phyloP scores from a whole-genome alignment of 1,140 invertebrate genomes.

The Anastatus disparis region DNA sequence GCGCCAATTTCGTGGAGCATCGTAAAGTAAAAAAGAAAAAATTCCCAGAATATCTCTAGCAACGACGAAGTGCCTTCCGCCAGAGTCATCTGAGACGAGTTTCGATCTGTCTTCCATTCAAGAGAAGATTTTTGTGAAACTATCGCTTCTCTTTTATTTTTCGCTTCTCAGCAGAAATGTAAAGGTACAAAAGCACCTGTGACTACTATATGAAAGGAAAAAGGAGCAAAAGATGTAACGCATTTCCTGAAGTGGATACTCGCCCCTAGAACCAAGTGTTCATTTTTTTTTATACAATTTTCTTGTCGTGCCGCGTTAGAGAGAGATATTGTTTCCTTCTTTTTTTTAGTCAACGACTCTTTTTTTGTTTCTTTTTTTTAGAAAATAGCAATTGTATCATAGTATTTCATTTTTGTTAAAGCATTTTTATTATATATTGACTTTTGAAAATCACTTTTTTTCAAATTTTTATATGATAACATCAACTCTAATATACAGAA shows the following conservation, averaged over 20 bases:
- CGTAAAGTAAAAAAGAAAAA: slow-evolving; percentile 28
- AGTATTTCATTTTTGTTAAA: too few species aligned
- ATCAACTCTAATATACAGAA: too few species aligned
- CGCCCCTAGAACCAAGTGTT: neutral
- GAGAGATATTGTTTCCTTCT: too few species aligned
- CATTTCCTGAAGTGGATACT: neutral
- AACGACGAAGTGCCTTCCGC: neutral
- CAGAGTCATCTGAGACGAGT: neutral
- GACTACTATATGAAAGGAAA: too few species aligned
- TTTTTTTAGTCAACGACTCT: too few species aligned
- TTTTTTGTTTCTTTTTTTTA: too few species aligned
- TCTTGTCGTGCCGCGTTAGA: too few species aligned
- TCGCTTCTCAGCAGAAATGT: neutral
- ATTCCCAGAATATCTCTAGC: neutral
- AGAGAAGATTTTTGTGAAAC: slow-evolving; percentile 12
- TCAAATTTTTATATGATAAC: too few species aligned
- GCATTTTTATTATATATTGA: too few species aligned
- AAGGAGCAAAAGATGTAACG: neutral
- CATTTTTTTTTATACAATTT: neutral
- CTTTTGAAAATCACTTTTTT: too few species aligned
- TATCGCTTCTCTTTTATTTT: slow-evolving; percentile 21
- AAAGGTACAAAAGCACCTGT: slow-evolving; percentile 7
- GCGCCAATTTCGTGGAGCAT: slow-evolving; percentile 1
- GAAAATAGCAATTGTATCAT: too few species aligned
- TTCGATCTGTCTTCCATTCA: slow-evolving; percentile 29